Conservation (phyloP, 1,140 invertebrate genomes). For the Drosophila sproati region DNA sequence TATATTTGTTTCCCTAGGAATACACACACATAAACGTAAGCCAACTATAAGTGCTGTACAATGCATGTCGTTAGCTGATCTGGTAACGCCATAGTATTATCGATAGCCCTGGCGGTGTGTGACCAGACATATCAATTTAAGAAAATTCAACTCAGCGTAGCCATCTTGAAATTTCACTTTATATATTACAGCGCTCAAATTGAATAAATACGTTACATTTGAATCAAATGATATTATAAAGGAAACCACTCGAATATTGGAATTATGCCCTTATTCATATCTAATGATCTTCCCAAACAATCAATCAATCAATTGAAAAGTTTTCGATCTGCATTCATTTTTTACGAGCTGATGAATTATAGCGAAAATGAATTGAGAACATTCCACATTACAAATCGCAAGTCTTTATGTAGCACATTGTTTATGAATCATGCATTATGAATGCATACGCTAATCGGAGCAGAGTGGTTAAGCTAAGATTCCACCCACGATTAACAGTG, state of each 20-base stretch:
- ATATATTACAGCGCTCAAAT: not conserved
- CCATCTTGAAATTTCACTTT: not conserved
- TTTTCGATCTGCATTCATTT: no score
- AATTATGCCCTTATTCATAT: not conserved
- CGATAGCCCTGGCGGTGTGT: not conserved
- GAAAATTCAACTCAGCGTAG: no score
- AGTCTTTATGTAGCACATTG: constrained; percentile 5
- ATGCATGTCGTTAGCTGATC: not conserved
- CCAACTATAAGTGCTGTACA: constrained; percentile 28
- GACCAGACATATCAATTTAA: not conserved
- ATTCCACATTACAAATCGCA: not conserved
- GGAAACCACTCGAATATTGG: not conserved
- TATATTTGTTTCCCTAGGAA: constrained; percentile 27
- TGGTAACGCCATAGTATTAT: constrained; percentile 8
- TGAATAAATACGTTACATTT: constrained; percentile 1
- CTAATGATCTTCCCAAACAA: no score
- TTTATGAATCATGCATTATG: constrained; percentile 38
- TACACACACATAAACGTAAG: constrained; percentile 24
- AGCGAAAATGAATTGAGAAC: not conserved
- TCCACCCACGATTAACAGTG: constrained; percentile 16
- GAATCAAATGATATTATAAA: not conserved
- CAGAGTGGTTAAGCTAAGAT: not conserved
- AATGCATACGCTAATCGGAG: constrained; percentile 19
- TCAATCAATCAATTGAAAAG: no score
- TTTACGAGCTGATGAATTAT: no score